phyloP scores from a whole-genome alignment of 2,888 invertebrate species.

The Achlya flavicornis region DNA sequence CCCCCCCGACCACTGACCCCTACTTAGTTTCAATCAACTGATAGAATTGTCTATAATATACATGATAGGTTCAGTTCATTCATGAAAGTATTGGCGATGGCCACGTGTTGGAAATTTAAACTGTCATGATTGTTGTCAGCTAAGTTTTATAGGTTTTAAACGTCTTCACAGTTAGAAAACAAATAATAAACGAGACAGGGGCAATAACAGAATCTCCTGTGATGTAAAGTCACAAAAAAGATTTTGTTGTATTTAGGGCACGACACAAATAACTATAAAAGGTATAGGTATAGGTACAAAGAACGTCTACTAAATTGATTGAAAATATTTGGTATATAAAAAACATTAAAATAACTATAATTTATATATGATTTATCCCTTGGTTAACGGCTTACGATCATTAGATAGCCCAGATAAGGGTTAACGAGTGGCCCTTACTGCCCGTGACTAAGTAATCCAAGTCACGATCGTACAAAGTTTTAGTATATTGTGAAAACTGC shows the following conservation, averaged over 20 bases:
- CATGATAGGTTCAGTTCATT: constrained; percentile 46
- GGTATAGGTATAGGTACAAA: neutral
- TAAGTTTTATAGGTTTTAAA: too few species aligned
- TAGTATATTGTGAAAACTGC: constrained; percentile 34
- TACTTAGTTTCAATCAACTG: constrained; percentile 60
- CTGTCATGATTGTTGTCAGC: neutral
- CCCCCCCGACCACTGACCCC: constrained; percentile 50
- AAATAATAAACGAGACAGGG: too few species aligned
- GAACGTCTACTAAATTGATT: neutral
- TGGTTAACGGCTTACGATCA: constrained; percentile 33
- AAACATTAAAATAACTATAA: constrained; percentile 17
- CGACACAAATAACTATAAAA: too few species aligned
- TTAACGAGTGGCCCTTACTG: constrained; percentile 56
- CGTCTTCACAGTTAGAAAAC: too few species aligned
- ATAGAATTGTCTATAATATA: constrained; percentile 53
- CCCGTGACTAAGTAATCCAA: constrained; percentile 70
- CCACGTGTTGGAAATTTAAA: constrained; percentile 43
- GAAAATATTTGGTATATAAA: neutral
- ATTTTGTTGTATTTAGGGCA: neutral
- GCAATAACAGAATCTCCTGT: too few species aligned
- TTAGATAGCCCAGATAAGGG: constrained; percentile 56
- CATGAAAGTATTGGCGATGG: constrained; percentile 48
- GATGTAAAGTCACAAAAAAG: neutral
- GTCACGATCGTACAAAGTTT: constrained; percentile 57
- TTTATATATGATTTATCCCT: constrained; percentile 35